A percentile compares a stretch with the other conserved stretches of the same genome.
phyloP scores from a whole-genome alignment of 2,797 vertebrate genomes.

The Falco columbarius region DNA sequence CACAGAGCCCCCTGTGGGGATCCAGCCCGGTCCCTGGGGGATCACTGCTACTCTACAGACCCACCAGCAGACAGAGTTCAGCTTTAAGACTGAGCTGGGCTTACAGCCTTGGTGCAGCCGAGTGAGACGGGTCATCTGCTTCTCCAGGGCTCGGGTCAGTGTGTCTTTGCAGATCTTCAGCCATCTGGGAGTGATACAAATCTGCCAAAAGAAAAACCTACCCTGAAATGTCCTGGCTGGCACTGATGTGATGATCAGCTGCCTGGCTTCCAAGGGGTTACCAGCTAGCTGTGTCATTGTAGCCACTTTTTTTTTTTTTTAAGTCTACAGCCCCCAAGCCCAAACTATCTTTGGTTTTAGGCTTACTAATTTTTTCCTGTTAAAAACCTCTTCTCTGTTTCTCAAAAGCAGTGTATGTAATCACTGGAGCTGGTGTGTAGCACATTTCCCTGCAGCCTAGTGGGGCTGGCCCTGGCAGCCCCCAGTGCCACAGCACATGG shows the following conservation, averaged over 20 bases:
- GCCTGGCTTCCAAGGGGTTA: not conserved
- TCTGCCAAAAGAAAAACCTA: not conserved
- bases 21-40: not conserved
- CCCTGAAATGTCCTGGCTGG: not conserved
- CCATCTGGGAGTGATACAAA: not conserved
- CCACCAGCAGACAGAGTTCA: not conserved
- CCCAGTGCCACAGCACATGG: fast-evolving
- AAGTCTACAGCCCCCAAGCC: not conserved
- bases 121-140: fast-evolving
- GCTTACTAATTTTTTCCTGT: not conserved
- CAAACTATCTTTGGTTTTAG: not conserved
- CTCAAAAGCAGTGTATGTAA: not conserved
- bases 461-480: fast-evolving
- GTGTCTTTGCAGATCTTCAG: not conserved
- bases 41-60: not conserved
- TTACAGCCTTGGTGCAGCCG: not conserved
- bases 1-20: fast-evolving
- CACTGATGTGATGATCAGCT: fast-evolving
- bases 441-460: not conserved
- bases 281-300: not conserved
- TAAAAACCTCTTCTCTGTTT: not conserved
- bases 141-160: not conserved
- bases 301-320: not conserved
- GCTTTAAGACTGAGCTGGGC: not conserved
- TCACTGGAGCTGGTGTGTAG: not conserved